Evolutionary conservation across 2,797 vertebrate species (phyloP), one percentile per base, ranked within the genome.

Genomic region (Hafferia zeledoni): DNA sequence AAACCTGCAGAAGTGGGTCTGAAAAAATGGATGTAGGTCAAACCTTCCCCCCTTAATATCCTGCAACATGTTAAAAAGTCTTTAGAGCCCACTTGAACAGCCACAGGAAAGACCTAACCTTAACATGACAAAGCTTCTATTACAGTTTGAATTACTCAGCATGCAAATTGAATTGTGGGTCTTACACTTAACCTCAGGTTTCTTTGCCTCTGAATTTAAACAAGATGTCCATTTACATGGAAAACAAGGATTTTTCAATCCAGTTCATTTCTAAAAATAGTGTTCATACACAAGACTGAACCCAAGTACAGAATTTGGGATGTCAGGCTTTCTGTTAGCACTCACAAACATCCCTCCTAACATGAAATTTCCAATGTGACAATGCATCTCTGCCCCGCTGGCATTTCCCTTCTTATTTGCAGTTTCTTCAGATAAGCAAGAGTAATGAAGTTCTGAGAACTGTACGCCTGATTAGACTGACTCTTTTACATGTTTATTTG

Each of bases 21-120:
- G 94, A 49, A 86, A 49, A 96, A 96, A 97, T 83, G 81, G 89
- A 84, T 94, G 91, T 59, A 84, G 90, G 95, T 97, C 93, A 94
- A 94, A 91, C 91, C 88, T 94, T 84, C 93, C 70, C 90, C 83
- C 80, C 69, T 85, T 90, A 95, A 96, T 96, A 97, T 90, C 90
- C 93, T 95, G 91, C 83, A 90, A 93, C 71, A 78, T 30, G 88
- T 83, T 88, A 92, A 95, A 86, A 93, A 93, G 89, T 93, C 95
- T 96, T 92, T 17, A 82, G 84, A 86, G 89, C 49, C 94, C 94
- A 94, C 95, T 94, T 70, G 91, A 96, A 87, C 90, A 89, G 96
- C 90, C 95, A 95, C 89, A 93, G 92, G 85, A 96, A 94, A 96
- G 94, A 95, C 87, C 92, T 96, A 92, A 93, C 92, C 92, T 96